Evolutionary conservation across 2,888 invertebrate genomes (phyloP).

Genomic region (Actias luna): DNA sequence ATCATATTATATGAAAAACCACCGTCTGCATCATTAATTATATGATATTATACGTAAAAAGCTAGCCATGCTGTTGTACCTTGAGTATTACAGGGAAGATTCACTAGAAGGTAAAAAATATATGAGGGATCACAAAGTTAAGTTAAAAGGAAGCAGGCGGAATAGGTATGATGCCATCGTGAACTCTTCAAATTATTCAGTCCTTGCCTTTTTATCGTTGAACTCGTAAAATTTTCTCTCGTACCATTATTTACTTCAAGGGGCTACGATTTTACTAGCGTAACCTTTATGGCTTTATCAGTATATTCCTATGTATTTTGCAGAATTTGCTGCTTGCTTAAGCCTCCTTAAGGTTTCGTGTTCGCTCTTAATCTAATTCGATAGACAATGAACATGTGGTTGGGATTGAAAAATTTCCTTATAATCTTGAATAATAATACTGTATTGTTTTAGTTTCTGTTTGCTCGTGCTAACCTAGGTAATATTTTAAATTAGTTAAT

Average conservation of each 20-base stretch:
- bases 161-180: conserved; percentile 11
- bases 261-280: background rate
- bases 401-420: background rate
- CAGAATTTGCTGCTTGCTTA: background rate
- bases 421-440: background rate
- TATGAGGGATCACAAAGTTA: background rate
- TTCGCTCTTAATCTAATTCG: background rate
- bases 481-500: too few relatives aligned
- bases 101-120: background rate
- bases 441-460: too few relatives aligned
- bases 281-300: background rate
- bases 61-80: too few relatives aligned
- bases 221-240: conserved; percentile 11
- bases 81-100: background rate
- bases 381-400: background rate
- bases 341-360: background rate
- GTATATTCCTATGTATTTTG: background rate
- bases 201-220: conserved; percentile 15
- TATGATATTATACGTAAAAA: too few relatives aligned
- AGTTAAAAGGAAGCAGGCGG: conserved; percentile 3
- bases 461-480: too few relatives aligned
- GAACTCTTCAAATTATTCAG: conserved; percentile 17
- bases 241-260: background rate
- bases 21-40: too few relatives aligned
- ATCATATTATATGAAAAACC: background rate